Base-by-base conservation (phyloP, 2,888 invertebrate genomes). In the Adelognathus sp. region DNA sequence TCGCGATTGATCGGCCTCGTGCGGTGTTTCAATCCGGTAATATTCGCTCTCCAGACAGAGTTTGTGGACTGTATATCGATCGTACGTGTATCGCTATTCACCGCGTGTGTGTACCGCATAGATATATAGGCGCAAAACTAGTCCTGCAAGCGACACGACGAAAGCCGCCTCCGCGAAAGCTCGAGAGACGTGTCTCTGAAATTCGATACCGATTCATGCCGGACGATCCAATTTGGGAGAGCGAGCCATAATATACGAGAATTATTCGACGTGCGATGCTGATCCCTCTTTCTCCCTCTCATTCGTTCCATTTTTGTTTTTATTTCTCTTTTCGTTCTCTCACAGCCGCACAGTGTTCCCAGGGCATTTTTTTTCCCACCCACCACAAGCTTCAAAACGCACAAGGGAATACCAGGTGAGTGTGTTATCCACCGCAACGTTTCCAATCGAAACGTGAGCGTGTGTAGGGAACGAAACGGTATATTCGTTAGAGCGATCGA, bases 321-420 rank as follows among this genome's bases (percentile, higher is more conserved):
- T n/a, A 52, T 29, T 70, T 70, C 63, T 36, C 63, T 56, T 33
- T 54, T 61, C 33, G 16, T 18, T 29, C 16, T 18, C 56, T 54
- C 24, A 11, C 58, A 7, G 18, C 44, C 16, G n/a, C n/a, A n/a
- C n/a, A 14, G 44, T 14, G 16, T 18, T 7, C 14, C 0, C 14
- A 14, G n/a, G 14, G 18, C 44, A 60, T 60, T 24, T 29, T n/a
- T 36, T 29, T 33, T 61, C 60, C 14, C 50, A 27, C 2, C 9
- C 44, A 5, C 3, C 18, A 2, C 11, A 56, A 31, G 18, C 70
- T 29, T 27, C 36, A 39, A 46, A 77, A 56, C 27, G 56, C 61
- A 77, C 67, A 50, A 24, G 72, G 63, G 73, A 69, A 69, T 78
- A 44, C 16, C 16, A 41, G 21, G 39, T 18, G 50, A 58, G 50